These are phyloP conservation scores for Pyrrhosoma nymphula DNA, from an alignment of 2,888 invertebrate species.

Conservation along the genomic window DNA sequence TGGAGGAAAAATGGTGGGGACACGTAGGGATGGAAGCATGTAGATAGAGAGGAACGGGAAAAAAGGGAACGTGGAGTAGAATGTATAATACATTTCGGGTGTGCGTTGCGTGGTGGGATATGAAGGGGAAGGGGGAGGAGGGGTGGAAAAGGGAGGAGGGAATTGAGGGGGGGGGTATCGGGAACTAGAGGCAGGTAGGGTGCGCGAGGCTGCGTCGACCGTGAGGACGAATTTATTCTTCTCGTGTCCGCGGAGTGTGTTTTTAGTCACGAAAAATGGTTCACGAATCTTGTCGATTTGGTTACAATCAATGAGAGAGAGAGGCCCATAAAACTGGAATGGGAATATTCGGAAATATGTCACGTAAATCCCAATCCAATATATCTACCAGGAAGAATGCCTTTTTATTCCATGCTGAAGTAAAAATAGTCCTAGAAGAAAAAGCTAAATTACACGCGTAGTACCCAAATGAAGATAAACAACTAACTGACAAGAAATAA, in stretches of 20 bases:
- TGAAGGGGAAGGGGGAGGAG: not conserved
- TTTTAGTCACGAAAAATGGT: slow-evolving; percentile 63
- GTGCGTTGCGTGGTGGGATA: not conserved
- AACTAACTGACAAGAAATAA: too few species aligned
- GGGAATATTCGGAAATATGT: not conserved
- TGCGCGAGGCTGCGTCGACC: slow-evolving; percentile 25
- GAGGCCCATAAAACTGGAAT: not conserved
- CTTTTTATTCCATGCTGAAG: not conserved
- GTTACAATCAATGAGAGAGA: slow-evolving; percentile 54
- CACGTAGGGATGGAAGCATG: slow-evolving; percentile 20
- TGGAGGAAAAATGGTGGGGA: slow-evolving; percentile 2
- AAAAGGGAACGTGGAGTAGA: slow-evolving; percentile 47
- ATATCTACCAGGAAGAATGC: not conserved
- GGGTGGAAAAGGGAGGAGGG: not conserved
- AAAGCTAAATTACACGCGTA: too few species aligned
- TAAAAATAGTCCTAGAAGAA: too few species aligned
- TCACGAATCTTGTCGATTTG: slow-evolving; percentile 61
- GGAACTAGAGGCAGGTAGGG: not conserved
- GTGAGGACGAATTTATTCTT: slow-evolving; percentile 49
- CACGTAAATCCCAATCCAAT: not conserved
- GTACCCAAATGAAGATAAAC: too few species aligned
- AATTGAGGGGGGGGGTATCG: not conserved
- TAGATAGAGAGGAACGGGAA: slow-evolving; percentile 17
- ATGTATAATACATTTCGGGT: slow-evolving; percentile 60
- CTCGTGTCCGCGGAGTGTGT: slow-evolving; percentile 52